Base-by-base conservation (phyloP, 2,113 vertebrate species). In the Lynx canadensis region DNA sequence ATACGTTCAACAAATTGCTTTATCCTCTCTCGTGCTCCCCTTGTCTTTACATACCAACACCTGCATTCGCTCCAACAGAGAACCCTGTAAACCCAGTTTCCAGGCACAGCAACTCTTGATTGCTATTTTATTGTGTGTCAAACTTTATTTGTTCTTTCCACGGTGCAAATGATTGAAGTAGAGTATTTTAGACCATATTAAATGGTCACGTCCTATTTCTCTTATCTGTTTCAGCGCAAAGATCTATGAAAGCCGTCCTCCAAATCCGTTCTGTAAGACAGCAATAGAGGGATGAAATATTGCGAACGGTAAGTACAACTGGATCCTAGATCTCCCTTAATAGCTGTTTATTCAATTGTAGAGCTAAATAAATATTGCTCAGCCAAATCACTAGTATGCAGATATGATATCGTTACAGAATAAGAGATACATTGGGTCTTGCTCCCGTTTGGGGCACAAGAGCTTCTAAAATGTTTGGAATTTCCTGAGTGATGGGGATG, bases 401-500 rank as follows among this genome's bases (percentile, higher is more conserved):
- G 19, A 55, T 57, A 6, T 36, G 79, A 81, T 36, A 57, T 36
- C 36, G 13, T 25, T 21, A 57, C 13, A n/a, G 36, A 36, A 36
- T 81, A 81, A 81, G 50, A 33, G 36, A 55, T 57, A 79, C 13
- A 79, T 79, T 52, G 31, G 48, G 48, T 52, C 48, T n/a, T 13
- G 13, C 18, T 11, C 2, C 76, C 1, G 0, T 45, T 45, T 7
- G 0, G 2, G 18, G 48, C 31, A n/a, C 31, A 79, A 52, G 16
- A 79, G 31, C 48, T 52, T 79, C 31, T 52, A 33, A 52, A 31
- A 79, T 52, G 45, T 18, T n/a, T 19, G 14, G 48, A 52, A 79
- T 79, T 79, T 79, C 29, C 48, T 52, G 48, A 21, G 29, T 21
- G 31, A 52, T 19, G 9, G 4, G 12, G 5, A 33, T 79, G 48